Evolutionary conservation across 2,888 invertebrate genomes (phyloP).

Genomic region (Amiota mariae): DNA sequence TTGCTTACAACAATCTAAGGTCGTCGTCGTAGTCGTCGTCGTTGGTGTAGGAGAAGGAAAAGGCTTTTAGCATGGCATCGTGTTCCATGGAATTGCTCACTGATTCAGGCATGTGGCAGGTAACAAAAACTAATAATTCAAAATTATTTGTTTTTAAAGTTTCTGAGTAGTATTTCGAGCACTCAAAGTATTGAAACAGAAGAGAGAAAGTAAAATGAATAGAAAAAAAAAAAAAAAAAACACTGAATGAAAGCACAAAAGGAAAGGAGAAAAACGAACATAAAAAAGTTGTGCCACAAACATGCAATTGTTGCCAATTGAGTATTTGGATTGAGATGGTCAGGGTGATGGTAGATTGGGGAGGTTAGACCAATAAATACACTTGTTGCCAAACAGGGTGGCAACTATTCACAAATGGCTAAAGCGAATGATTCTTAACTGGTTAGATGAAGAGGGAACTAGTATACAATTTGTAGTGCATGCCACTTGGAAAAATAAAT

Average conservation of each 20-base stretch:
- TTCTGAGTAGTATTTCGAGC: constrained; percentile 3
- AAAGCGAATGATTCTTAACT: neutral
- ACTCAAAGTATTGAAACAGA: constrained; percentile 8
- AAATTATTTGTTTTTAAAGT: constrained; percentile 32
- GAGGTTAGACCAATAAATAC: neutral
- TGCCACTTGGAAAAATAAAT: neutral
- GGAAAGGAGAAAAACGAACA: neutral
- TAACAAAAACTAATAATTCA: constrained; percentile 49
- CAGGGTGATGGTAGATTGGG: neutral
- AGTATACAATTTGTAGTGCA: neutral
- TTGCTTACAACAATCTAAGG: constrained; percentile 40
- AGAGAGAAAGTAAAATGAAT: constrained; percentile 11
- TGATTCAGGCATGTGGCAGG: constrained; percentile 37
- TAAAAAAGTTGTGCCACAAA: constrained; percentile 4
- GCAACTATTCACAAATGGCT: neutral
- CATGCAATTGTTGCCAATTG: constrained; percentile 19
- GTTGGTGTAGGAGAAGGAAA: too few relatives aligned
- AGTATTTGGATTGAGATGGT: neutral
- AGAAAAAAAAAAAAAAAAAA: constrained; percentile 16
- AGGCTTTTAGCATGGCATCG: neutral
- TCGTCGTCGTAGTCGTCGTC: too few relatives aligned
- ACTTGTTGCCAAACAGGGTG: constrained; percentile 20
- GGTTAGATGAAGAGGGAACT: neutral
- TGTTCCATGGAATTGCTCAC: neutral
- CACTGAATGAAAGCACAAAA: neutral